A percentile compares a stretch with the other conserved stretches of the same genome.
phyloP scores from a whole-genome alignment of 2,888 invertebrate species.

The Apodemia hepburni region DNA sequence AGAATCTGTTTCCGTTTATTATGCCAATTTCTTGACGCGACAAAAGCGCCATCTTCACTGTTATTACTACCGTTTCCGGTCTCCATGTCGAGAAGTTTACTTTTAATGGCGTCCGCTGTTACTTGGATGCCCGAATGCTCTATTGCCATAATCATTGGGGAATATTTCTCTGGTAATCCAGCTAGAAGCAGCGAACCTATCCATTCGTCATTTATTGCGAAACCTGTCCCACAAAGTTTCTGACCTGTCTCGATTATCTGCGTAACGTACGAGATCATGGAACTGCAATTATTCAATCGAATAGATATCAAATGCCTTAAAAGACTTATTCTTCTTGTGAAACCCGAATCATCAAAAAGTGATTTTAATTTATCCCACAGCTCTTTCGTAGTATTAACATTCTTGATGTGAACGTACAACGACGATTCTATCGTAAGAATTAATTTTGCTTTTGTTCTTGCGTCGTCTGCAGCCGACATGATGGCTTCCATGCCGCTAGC shows the following conservation, averaged over 20 bases:
- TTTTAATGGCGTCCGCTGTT: conserved; percentile 23
- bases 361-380: background rate
- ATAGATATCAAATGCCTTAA: background rate
- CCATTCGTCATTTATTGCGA: background rate
- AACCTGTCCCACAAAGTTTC: background rate
- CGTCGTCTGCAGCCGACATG: too few species aligned
- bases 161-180: background rate
- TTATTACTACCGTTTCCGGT: conserved; percentile 15
- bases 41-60: conserved; percentile 3
- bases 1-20: conserved; percentile 5
- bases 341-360: background rate
- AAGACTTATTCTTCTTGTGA: conserved; percentile 1
- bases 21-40: background rate
- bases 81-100: conserved; percentile 21
- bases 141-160: background rate
- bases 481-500: too few species aligned
- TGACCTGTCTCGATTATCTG: background rate
- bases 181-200: background rate
- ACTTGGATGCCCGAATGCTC: conserved; percentile 21
- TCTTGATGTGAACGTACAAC: background rate
- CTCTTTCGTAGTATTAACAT: background rate
- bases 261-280: background rate
- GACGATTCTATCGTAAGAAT: background rate
- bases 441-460: background rate
- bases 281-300: conserved; percentile 1